Percentiles rank a stretch among this genome's conserved stretches.
phyloP scores from a whole-genome alignment of 1,140 invertebrate species.

The Dendroctonus ponderosae region DNA sequence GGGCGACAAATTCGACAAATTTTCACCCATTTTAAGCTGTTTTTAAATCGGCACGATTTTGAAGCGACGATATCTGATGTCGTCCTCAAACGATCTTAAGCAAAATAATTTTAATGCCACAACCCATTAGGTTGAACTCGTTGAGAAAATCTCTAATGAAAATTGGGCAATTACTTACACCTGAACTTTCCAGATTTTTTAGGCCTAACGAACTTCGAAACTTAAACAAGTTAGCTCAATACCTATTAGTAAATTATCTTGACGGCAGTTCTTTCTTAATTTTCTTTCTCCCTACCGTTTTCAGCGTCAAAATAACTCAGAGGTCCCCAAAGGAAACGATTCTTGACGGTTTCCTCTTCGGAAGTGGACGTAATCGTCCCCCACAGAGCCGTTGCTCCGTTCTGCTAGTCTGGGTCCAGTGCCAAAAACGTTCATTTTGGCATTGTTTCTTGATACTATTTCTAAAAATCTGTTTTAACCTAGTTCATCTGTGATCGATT shows the following conservation, averaged over 20 bases:
- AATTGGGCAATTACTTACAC: slow-evolving; percentile 23
- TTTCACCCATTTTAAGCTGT: too few species aligned
- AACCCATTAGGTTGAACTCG: slow-evolving; percentile 2
- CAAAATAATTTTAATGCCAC: background rate
- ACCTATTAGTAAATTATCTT: slow-evolving; percentile 31
- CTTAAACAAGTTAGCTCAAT: slow-evolving; percentile 29
- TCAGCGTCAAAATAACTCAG: slow-evolving; percentile 29
- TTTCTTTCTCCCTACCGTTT: slow-evolving; percentile 24
- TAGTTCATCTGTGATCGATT: background rate
- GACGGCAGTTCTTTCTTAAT: slow-evolving; percentile 30
- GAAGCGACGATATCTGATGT: too few species aligned
- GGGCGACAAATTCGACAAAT: too few species aligned
- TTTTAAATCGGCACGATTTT: too few species aligned
- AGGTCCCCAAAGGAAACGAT: slow-evolving; percentile 24
- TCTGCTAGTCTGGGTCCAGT: slow-evolving; percentile 26
- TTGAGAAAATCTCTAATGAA: slow-evolving; percentile 13
- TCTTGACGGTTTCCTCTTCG: slow-evolving; percentile 26
- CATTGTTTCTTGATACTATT: slow-evolving; percentile 21
- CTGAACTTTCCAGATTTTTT: slow-evolving; percentile 20
- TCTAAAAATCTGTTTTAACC: slow-evolving; percentile 16
- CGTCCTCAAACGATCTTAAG: background rate
- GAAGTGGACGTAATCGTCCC: slow-evolving; percentile 31
- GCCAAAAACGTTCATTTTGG: slow-evolving; percentile 27
- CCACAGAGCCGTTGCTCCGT: slow-evolving; percentile 25
- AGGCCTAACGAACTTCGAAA: slow-evolving; percentile 23